Evolutionary conservation across 2,888 invertebrate species (phyloP).

Genomic region (Hoplodrina blanda): DNA sequence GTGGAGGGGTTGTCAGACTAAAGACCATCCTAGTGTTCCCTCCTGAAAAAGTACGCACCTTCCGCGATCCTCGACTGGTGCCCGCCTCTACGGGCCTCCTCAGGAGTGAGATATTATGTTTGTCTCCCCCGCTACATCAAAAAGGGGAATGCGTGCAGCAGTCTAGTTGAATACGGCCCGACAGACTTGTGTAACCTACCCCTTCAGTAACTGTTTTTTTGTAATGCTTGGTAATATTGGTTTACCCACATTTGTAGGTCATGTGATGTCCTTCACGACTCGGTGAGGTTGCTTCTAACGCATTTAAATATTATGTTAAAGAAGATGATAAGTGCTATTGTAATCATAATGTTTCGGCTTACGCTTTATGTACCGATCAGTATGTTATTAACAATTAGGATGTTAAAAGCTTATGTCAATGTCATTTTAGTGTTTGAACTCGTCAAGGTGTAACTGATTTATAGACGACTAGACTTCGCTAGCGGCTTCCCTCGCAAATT

Average conservation of each 20-base stretch:
- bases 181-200: no score
- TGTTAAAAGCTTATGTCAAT: constrained; percentile 9
- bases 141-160: no score
- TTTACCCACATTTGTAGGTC: neutral
- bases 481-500: no score
- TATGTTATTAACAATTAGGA: neutral
- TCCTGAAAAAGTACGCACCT: no score
- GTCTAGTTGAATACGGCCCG: no score
- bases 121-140: no score
- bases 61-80: no score
- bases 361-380: neutral
- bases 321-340: constrained; percentile 23
- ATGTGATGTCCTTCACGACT: neutral
- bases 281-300: constrained; percentile 4
- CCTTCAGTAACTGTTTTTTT: neutral
- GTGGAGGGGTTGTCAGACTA: no score
- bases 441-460: neutral
- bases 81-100: no score
- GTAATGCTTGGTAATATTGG: neutral
- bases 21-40: no score
- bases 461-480: neutral
- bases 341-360: neutral
- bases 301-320: neutral
- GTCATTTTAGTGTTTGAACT: constrained; percentile 14
- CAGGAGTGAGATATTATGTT: no score